These are phyloP conservation scores for Daktulosphaira vitifoliae DNA, from an alignment of 1,140 invertebrate genomes.

Conservation along the genomic window DNA sequence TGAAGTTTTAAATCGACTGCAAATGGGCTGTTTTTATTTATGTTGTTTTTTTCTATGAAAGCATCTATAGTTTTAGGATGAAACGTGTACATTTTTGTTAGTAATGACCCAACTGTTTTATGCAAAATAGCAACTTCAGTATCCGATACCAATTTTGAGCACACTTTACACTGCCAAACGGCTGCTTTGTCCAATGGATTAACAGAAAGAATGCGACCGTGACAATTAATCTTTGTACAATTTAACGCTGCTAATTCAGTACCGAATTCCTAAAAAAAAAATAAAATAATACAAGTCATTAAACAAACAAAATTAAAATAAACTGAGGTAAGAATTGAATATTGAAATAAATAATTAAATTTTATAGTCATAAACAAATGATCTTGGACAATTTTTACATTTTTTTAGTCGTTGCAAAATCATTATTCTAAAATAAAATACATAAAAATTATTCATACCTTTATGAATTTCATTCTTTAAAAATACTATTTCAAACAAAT, in stretches of 20 bases:
- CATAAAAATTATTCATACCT: no score
- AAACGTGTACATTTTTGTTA: not conserved
- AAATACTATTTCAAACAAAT: no score
- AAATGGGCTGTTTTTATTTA: not conserved
- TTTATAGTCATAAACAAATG: no score
- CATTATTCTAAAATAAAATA: not conserved
- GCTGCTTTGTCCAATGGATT: conserved; percentile 44
- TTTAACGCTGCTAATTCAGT: conserved; percentile 47
- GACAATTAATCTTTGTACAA: conserved; percentile 45
- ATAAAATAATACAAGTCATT: not conserved
- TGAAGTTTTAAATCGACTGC: conserved; percentile 10
- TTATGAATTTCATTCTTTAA: no score
- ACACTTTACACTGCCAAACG: conserved; percentile 48
- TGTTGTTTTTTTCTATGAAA: conserved; percentile 1
- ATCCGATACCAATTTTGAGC: conserved; percentile 43
- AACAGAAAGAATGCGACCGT: conserved; percentile 43
- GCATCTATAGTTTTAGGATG: not conserved
- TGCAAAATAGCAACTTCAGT: conserved; percentile 39
- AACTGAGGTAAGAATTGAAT: no score
- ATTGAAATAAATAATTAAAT: no score
- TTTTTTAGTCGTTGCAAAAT: not conserved
- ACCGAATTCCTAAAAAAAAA: conserved; percentile 41
- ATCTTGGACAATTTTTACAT: no score
- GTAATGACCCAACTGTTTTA: not conserved
- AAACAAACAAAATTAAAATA: no score